Conservation (phyloP, 2,113 vertebrate genomes). For the Thinocorus orbignyianus region DNA sequence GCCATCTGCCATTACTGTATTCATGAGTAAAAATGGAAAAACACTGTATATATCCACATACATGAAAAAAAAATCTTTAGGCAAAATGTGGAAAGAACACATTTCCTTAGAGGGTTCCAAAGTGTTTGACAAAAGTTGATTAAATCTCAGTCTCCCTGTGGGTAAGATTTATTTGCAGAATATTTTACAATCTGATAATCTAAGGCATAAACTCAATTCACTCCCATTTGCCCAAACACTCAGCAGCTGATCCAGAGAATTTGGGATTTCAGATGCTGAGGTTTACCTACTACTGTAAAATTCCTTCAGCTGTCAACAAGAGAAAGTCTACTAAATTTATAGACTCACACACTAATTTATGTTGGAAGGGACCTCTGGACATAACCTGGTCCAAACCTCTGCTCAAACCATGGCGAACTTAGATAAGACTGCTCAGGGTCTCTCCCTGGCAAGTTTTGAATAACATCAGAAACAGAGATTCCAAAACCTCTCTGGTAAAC, state of each 20-base stretch:
- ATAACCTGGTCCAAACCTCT: rapidly evolving
- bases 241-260: not conserved
- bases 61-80: not conserved
- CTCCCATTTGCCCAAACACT: not conserved
- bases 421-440: not conserved
- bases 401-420: not conserved
- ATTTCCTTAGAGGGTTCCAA: not conserved
- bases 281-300: not conserved
- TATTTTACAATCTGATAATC: not conserved
- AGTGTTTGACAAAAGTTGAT: not conserved
- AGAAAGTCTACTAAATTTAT: not conserved
- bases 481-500: not conserved
- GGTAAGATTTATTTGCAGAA: not conserved
- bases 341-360: rapidly evolving
- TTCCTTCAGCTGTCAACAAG: not conserved
- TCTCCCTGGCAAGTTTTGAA: not conserved
- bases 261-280: not conserved
- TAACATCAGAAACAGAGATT: not conserved
- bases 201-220: not conserved
- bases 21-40: not conserved
- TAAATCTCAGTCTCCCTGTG: not conserved
- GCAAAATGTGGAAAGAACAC: not conserved
- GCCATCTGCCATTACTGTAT: not conserved
- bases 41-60: not conserved
- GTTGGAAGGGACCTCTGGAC: not conserved